Evolutionary conservation across 2,888 invertebrate species (phyloP), one percentile per base, ranked within the genome.

Genomic region (Plebejus anna): DNA sequence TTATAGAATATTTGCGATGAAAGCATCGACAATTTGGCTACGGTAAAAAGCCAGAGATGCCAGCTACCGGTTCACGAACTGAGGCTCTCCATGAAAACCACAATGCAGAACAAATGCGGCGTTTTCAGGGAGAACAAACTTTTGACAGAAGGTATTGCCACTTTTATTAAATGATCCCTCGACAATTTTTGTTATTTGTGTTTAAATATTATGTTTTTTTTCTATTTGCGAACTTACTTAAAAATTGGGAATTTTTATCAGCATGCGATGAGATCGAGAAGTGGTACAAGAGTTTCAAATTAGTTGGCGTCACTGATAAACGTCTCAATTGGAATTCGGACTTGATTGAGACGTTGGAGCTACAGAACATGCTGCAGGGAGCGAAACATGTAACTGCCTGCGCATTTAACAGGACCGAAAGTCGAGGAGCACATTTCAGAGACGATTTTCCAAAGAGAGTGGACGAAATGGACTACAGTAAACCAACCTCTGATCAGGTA

Each of bases 91-190:
- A 97, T 99, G 98, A 98, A 99, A 86, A 96, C 96, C 86, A 96
- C 97, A 0, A 99, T 99, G 99, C 99, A 99, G 89, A 95, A 94
- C 57, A 97, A 99, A 90, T 99, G 99, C 7, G 99, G 98, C n/a
- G 99, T 99, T 0, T 99, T 99, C 94, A 95, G 99, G 80, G 97
- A 97, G 66, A 98, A 96, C 0, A 96, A 97, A 72, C 95, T 97
- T 1, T 94, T 99, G 57, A 92, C 96, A 84, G 97, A 98, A 91
- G 99, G 98, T 84, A 95, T 32, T 32, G 9, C 32, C 32, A 32
- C 32, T 32, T 32, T 32, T 32, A 2, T 32, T 32, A 32, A 32
- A 32, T 32, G 32, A 32, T 32, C 32, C 32, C 1, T 32, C 32
- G 0, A 32, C 32, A 32, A 32, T 32, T 32, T 32, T 32, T 32